Evolutionary conservation across 2,888 invertebrate species (phyloP).

Genomic region (Andrena trimmerana): DNA sequence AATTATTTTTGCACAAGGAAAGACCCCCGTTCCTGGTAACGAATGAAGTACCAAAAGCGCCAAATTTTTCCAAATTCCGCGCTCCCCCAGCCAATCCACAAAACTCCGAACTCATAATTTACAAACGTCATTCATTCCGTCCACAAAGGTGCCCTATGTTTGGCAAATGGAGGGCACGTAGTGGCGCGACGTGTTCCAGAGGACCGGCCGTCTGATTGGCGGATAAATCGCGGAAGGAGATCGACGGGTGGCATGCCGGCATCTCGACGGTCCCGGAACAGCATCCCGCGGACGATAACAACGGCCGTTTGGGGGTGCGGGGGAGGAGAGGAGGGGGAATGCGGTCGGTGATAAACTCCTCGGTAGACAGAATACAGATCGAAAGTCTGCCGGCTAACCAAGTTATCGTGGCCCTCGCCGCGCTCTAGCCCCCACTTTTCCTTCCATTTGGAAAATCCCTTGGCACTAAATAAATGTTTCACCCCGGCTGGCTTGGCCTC

Average conservation of each 20-base stretch:
- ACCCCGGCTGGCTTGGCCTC: constrained; percentile 73
- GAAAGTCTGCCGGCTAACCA: constrained; percentile 82
- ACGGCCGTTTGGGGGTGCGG: constrained; percentile 47
- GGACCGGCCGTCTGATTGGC: constrained; percentile 1
- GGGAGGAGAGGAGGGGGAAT: constrained; percentile 53
- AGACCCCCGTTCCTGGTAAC: no score
- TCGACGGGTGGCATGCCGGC: constrained; percentile 55
- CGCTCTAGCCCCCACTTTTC: constrained; percentile 69
- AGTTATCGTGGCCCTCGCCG: constrained; percentile 79
- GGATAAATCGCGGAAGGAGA: constrained; percentile 56
- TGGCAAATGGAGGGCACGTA: no score
- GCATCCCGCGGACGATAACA: constrained; percentile 63
- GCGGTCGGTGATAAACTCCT: constrained; percentile 81
- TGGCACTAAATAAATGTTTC: constrained; percentile 84
- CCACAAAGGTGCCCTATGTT: no score
- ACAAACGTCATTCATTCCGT: no score
- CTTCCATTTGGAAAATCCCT: constrained; percentile 81
- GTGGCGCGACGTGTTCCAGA: no score
- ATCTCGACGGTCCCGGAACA: constrained; percentile 37
- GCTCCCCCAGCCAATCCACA: no score
- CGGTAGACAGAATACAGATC: constrained; percentile 83
- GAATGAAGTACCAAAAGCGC: no score
- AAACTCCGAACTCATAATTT: no score
- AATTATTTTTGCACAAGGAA: no score
- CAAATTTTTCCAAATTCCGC: no score